Percentiles rank a stretch among this genome's conserved stretches.
Evolutionary conservation across 2,113 vertebrate genomes (phyloP).

Genomic region (Gavia stellata): DNA sequence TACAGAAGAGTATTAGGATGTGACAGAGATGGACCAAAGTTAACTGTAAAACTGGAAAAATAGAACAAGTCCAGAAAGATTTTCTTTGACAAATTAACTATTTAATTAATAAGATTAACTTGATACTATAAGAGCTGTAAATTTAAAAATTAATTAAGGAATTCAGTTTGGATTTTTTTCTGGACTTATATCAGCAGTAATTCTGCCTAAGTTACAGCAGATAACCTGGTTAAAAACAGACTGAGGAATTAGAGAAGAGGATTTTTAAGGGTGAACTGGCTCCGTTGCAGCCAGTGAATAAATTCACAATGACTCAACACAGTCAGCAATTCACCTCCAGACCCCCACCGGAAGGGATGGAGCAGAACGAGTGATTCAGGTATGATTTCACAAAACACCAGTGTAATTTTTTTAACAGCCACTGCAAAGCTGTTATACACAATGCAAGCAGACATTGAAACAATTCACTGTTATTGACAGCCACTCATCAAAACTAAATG

Average conservation of each 20-base stretch:
- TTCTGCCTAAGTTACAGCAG: background rate
- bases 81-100: background rate
- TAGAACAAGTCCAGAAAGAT: background rate
- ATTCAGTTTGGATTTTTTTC: background rate
- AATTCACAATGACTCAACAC: background rate
- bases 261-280: background rate
- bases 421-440: background rate
- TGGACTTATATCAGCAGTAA: background rate
- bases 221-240: background rate
- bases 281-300: background rate
- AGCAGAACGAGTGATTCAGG: background rate
- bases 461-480: background rate
- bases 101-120: background rate
- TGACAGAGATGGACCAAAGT: background rate
- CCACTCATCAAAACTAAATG: background rate
- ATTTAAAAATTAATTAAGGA: background rate
- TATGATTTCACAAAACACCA: background rate
- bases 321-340: background rate
- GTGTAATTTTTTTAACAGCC: background rate
- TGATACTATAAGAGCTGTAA: background rate
- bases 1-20: background rate
- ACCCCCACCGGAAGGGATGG: background rate
- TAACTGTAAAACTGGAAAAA: constrained; percentile 12
- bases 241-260: background rate
- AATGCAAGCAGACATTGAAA: background rate